Evolutionary conservation across 2,888 invertebrate species (phyloP).

Genomic region (Zaprionus obscuricornis): DNA sequence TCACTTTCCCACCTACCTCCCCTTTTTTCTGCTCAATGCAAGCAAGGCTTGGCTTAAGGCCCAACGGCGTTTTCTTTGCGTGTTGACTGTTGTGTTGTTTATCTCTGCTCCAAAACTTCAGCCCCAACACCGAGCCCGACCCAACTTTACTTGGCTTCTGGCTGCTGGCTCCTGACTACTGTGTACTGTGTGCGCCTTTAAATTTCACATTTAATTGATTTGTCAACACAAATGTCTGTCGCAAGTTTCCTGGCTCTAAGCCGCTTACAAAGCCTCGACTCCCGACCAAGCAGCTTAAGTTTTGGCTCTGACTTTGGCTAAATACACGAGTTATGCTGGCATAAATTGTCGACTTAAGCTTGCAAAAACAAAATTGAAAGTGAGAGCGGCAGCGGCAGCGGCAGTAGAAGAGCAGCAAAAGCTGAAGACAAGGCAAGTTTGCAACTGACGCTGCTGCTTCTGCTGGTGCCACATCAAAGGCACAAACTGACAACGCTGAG

Average conservation of each 20-base stretch:
- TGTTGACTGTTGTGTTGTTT: constrained; percentile 38
- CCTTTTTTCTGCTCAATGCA: too few relatives aligned
- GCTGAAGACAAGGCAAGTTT: too few relatives aligned
- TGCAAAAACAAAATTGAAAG: constrained; percentile 62
- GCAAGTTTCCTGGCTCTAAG: constrained; percentile 53
- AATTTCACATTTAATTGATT: constrained; percentile 79
- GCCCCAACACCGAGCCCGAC: too few relatives aligned
- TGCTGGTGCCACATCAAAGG: constrained; percentile 67
- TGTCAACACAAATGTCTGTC: constrained; percentile 74
- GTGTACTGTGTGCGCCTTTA: constrained; percentile 70
- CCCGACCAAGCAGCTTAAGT: constrained; percentile 42
- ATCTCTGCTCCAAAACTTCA: too few relatives aligned
- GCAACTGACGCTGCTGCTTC: too few relatives aligned
- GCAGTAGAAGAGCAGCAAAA: constrained; percentile 16
- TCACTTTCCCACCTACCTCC: neutral
- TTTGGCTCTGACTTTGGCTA: constrained; percentile 40
- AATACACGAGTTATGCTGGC: constrained; percentile 67
- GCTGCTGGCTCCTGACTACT: constrained; percentile 14
- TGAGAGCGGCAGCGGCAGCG: constrained; percentile 2
- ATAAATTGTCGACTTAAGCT: constrained; percentile 71
- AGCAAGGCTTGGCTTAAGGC: too few relatives aligned
- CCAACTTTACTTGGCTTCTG: too few relatives aligned
- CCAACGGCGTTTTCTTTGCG: constrained; percentile 27
- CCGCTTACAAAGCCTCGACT: constrained; percentile 48
- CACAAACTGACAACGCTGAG: constrained; percentile 45